Evolutionary conservation across 2,113 vertebrate species (phyloP).

Genomic region (Esox niger): DNA sequence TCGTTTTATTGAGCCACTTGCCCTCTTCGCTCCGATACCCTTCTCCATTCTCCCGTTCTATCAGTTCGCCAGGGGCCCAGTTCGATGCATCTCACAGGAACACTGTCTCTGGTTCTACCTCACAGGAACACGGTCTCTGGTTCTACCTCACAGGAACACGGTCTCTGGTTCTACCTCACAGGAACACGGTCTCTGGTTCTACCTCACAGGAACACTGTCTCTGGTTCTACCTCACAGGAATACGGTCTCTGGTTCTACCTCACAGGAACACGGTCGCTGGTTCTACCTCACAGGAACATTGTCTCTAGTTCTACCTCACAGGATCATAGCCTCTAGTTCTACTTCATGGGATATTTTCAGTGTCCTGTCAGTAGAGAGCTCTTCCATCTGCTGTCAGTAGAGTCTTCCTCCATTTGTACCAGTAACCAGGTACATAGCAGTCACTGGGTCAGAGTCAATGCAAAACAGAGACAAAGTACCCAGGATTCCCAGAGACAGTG

Average conservation of each 20-base stretch:
- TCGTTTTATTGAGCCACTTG: constrained; percentile 81
- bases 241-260: no score
- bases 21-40: constrained; percentile 51
- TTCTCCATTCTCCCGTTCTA: constrained; percentile 64
- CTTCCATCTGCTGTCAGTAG: constrained; percentile 31
- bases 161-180: constrained; percentile 18
- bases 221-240: no score
- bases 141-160: constrained; percentile 14
- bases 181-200: constrained; percentile 1
- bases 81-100: constrained; percentile 16
- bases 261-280: no score
- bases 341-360: no score
- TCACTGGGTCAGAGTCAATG: not conserved
- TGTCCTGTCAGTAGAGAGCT: not conserved
- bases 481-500: not conserved
- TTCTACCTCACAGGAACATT: no score
- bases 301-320: no score
- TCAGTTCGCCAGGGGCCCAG: constrained; percentile 61
- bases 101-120: constrained; percentile 11
- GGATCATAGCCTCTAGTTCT: no score
- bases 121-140: constrained; percentile 12
- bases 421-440: constrained; percentile 11
- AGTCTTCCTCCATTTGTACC: constrained; percentile 24
- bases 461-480: constrained; percentile 5
- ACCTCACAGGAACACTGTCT: constrained; percentile 11